These are phyloP conservation scores for Microplitis deprimator DNA, from an alignment of 2,888 invertebrate genomes.

Conservation along the genomic window DNA sequence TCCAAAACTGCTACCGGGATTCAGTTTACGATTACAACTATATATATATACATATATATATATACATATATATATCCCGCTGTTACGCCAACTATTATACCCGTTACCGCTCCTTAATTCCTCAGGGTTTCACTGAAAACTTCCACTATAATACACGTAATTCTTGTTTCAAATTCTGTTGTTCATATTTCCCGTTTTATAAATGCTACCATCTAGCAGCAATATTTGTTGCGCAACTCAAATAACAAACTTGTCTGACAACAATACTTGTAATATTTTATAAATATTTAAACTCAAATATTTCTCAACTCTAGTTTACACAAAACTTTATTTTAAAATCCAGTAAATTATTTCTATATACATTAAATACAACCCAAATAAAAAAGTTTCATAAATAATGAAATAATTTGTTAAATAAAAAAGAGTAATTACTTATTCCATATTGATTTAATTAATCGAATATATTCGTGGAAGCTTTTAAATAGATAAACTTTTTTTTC, in stretches of 20 bases:
- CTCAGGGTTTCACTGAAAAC: slow-evolving; percentile 9
- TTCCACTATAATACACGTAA: background rate
- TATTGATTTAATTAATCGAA: background rate
- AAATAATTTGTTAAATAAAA: background rate
- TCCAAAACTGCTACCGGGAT: slow-evolving; percentile 11
- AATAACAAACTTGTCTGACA: background rate
- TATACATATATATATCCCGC: background rate
- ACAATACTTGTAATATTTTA: background rate
- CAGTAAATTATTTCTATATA: background rate
- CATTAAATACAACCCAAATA: background rate
- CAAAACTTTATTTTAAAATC: background rate
- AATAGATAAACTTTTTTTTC: too few relatives aligned
- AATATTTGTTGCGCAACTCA: background rate
- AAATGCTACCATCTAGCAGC: background rate
- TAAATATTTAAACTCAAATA: background rate
- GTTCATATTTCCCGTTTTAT: background rate
- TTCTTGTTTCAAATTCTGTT: background rate
- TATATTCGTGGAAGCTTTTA: too few relatives aligned
- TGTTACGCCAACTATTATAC: background rate
- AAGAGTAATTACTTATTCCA: background rate
- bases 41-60: slow-evolving; percentile 3
- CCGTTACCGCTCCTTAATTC: background rate
- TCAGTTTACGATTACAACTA: slow-evolving; percentile 36
- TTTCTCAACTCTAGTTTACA: background rate
- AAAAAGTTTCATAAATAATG: background rate